Evolutionary conservation across 2,888 invertebrate genomes (phyloP), one percentile per base, ranked within the genome.

Genomic region (Odontocerum albicorne): DNA sequence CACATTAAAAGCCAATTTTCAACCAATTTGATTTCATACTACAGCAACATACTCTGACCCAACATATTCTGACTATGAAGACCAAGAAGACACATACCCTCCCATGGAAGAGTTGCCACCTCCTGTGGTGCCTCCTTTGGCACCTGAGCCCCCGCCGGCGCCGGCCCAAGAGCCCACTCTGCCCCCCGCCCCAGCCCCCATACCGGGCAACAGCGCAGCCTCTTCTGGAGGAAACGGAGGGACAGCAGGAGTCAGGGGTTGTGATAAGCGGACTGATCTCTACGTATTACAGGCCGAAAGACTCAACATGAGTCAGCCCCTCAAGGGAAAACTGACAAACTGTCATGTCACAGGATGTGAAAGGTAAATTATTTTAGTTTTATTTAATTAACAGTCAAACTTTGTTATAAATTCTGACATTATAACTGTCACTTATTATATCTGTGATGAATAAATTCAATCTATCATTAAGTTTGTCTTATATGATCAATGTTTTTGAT

Each of bases 311-410:
- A 90, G 87, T 62, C 92, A 90, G 72, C 92, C 92, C 20, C 77
- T 92, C 2, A 93, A 92, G 74, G 93, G 92, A 50, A 92, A 92
- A 72, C 77, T 92, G 38, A 92, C 91, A 32, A 93, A 92, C 70
- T 93, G 92, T 68, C 92, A 91, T 67, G 85, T 86, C 51, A 90
- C 90, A 35, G 92, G 91, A 59, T 93, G 93, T 68, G 92, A 92
- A 71, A 88, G 90, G 89, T 88, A 67, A 13, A 12, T n/a, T n/a
- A n/a, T n/a, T n/a, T n/a, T n/a, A n/a, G n/a, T n/a, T n/a, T n/a
- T n/a, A n/a, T n/a, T n/a, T n/a, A n/a, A n/a, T n/a, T n/a, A n/a
- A n/a, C n/a, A n/a, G n/a, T n/a, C n/a, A n/a, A n/a, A n/a, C n/a
- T n/a, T n/a, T n/a, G n/a, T n/a, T n/a, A n/a, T n/a, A n/a, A n/a